A percentile compares a stretch with the other conserved stretches of the same genome.
These are phyloP conservation scores for Charadrius vociferus DNA, from an alignment of 2,113 vertebrate genomes.

Conservation along the genomic window DNA sequence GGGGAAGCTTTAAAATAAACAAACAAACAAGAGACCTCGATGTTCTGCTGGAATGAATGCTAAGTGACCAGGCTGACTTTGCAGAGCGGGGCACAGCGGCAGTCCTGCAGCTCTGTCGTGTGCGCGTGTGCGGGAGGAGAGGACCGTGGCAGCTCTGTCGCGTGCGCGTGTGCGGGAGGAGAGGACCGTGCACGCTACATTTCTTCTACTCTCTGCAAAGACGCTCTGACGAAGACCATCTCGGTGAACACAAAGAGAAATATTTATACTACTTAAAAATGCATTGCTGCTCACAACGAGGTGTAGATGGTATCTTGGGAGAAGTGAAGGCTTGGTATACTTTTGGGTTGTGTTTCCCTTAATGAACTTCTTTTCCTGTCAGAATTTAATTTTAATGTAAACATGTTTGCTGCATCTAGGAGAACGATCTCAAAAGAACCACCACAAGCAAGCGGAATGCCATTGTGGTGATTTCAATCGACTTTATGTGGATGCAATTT, in stretches of 20 bases:
- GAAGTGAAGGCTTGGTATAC: not conserved
- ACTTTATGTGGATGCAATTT: not conserved
- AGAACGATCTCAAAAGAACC: not conserved
- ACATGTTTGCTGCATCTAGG: not conserved
- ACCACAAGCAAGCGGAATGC: not conserved
- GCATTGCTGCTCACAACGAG: not conserved
- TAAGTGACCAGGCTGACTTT: not conserved
- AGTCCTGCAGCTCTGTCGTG: not conserved
- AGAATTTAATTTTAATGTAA: not conserved
- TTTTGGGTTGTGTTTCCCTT: not conserved
- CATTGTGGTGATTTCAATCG: not conserved
- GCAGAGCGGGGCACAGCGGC: not conserved
- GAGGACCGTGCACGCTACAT: accelerated
- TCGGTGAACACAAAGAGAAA: not conserved
- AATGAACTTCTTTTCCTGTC: not conserved
- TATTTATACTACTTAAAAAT: not conserved
- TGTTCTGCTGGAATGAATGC: not conserved
- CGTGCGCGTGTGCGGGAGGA: not conserved
- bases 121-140: not conserved
- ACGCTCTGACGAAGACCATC: not conserved
- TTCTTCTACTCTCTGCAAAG: not conserved
- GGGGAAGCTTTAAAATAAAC: not conserved
- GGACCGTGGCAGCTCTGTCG: not conserved
- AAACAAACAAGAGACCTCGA: not conserved
- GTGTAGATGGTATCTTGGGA: not conserved